Evolutionary conservation across 2,888 invertebrate species (phyloP).

Genomic region (Macaria liturata): DNA sequence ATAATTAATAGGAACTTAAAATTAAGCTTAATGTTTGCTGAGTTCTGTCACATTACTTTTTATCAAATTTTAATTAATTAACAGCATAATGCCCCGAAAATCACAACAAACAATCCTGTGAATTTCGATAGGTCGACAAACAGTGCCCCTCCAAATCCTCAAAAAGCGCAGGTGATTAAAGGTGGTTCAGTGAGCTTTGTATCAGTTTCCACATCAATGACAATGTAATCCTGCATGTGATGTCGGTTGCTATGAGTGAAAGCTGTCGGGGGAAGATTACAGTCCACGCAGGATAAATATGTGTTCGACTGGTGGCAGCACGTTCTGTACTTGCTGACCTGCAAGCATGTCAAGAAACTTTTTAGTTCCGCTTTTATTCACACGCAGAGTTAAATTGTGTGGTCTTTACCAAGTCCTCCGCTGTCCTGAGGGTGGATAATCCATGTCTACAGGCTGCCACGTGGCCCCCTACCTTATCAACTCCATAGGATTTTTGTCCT

Average conservation of each 20-base stretch:
- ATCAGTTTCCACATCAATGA: conserved; percentile 69
- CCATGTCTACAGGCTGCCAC: conserved; percentile 38
- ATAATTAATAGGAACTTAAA: no score
- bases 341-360: no score
- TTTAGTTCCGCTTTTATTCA: no score
- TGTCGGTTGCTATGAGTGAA: conserved; percentile 58
- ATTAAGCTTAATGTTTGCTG: no score
- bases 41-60: no score
- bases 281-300: no score
- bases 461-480: conserved; percentile 32
- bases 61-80: no score
- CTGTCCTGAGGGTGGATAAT: conserved; percentile 51
- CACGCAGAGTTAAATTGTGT: no score
- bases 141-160: conserved; percentile 39
- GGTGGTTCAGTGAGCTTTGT: conserved; percentile 47
- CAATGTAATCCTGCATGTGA: conserved; percentile 56
- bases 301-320: no score
- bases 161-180: conserved; percentile 56
- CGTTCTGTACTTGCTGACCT: no score
- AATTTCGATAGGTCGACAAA: conserved; percentile 31
- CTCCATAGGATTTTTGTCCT: conserved; percentile 31
- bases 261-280: conserved; percentile 59
- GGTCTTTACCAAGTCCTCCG: conserved; percentile 36
- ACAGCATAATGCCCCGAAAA: no score
- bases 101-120: background rate